These are phyloP conservation scores for Lepidothrix coronata DNA, from an alignment of 2,113 vertebrate species.

Conservation along the genomic window DNA sequence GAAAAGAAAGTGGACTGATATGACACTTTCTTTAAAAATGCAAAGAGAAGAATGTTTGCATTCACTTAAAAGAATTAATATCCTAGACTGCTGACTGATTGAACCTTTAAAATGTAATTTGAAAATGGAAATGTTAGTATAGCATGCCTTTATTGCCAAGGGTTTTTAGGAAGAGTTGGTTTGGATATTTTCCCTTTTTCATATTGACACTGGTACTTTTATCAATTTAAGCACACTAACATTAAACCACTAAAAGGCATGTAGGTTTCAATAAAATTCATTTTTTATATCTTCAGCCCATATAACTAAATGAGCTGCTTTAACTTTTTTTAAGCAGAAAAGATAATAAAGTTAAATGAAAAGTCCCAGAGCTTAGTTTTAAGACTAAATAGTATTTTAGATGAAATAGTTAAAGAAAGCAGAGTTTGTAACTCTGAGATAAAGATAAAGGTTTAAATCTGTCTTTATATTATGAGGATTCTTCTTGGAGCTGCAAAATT, in stretches of 20 bases:
- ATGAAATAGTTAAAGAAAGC: slow-evolving; percentile 22
- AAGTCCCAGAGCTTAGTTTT: slow-evolving; percentile 37
- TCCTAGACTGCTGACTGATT: not conserved
- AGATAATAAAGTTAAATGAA: slow-evolving; percentile 58
- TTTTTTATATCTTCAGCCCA: slow-evolving; percentile 20
- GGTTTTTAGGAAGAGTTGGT: not conserved
- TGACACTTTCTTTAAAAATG: not conserved
- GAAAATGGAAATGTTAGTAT: not conserved
- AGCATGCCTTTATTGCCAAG: not conserved
- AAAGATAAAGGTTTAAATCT: slow-evolving; percentile 12
- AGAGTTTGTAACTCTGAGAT: slow-evolving; percentile 20
- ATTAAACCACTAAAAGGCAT: slow-evolving; percentile 14
- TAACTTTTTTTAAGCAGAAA: slow-evolving; percentile 35
- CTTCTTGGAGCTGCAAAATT: not conserved
- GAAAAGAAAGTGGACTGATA: not conserved
- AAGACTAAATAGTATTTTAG: slow-evolving; percentile 43
- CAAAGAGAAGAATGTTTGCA: not conserved
- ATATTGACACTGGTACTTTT: not conserved
- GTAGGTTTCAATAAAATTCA: slow-evolving; percentile 17
- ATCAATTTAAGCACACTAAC: slow-evolving; percentile 23
- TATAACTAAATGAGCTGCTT: slow-evolving; percentile 39
- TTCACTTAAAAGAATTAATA: not conserved
- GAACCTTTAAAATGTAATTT: not conserved
- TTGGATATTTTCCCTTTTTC: slow-evolving; percentile 14
- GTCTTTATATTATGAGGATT: not conserved